Evolutionary conservation across 2,113 vertebrate genomes (phyloP), one percentile per base, ranked within the genome.

Genomic region (Acanthisitta chloris): DNA sequence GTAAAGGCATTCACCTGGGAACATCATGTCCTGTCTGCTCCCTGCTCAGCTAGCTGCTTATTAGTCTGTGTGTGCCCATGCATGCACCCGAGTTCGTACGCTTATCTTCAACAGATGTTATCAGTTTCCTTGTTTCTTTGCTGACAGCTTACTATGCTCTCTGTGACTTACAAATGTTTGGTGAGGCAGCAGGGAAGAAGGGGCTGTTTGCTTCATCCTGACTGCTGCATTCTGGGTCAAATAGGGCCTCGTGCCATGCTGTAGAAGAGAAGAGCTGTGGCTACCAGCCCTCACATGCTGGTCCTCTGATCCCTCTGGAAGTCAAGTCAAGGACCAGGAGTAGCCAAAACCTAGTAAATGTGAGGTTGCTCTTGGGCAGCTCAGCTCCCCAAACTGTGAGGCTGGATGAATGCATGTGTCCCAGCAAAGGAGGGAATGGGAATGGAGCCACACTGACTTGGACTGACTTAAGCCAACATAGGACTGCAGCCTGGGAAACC

Each of bases 51-150:
- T 26, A 78, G 26, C 69, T 77, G 23, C n/a, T 84, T 66, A 17
- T 79, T 71, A 71, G 36, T 74, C 40, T 5, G 5, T 79, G 77
- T 93, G 73, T 69, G 87, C 65, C 73, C 81, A 26, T 26, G 59
- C 83, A 29, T 45, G 79, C 4, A 5, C 43, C 9, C 0, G 1
- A 54, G 20, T 42, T 65, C 0, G 3, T 20, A 29, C 13, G 61
- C 42, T 89, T 73, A 25, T 14, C 66, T 66, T 57, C 61, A 86
- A 77, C 72, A 90, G 93, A 81, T 87, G 81, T 79, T 85, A 95
- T 64, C 92, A 76, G 73, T 25, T 73, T 52, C 45, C 58, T 86
- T 55, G 31, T 33, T 87, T 71, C 81, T 81, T 62, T 90, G 78
- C 51, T 40, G 28, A 74, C 72, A 81, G 69, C 49, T 91, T 78